phyloP scores from a whole-genome alignment of 2,113 vertebrate genomes.

The Pelecanoides urinatrix region DNA sequence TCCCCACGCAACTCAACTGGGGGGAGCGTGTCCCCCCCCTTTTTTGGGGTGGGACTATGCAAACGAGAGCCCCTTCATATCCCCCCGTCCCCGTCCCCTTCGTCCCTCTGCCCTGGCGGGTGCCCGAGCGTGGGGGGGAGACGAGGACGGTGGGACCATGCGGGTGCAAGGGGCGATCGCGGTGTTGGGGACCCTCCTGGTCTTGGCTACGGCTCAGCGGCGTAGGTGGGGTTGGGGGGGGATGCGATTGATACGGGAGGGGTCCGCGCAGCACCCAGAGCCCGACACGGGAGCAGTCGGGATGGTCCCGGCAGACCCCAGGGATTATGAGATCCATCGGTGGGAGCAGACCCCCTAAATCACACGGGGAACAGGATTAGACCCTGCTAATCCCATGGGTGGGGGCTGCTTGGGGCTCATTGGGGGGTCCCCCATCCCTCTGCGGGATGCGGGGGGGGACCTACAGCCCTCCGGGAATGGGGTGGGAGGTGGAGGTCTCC shows the following conservation, averaged over 20 bases:
- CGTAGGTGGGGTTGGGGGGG: constrained; percentile 51
- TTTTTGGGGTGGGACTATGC: constrained; percentile 40
- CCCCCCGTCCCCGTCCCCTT: not conserved
- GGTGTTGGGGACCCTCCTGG: constrained; percentile 37
- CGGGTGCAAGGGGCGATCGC: not conserved
- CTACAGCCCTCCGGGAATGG: not conserved
- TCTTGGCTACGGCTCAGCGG: constrained; percentile 23
- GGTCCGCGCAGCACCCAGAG: not conserved
- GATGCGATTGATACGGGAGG: no score
- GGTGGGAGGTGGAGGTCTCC: not conserved
- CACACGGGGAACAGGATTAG: not conserved
- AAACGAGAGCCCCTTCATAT: constrained; percentile 63
- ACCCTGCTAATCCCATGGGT: not conserved
- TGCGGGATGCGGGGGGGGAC: not conserved
- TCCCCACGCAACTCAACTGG: not conserved
- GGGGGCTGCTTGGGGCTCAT: not conserved
- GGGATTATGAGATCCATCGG: not conserved
- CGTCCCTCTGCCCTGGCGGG: not conserved
- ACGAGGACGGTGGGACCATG: constrained; percentile 10
- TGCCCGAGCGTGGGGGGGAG: not conserved
- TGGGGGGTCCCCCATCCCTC: not conserved
- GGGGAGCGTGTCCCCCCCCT: not conserved
- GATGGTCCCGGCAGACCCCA: not conserved
- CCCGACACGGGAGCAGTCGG: not conserved
- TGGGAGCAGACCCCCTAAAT: no score